Percentiles rank a stretch among this genome's conserved stretches.
These are phyloP conservation scores for Drosophila sproati DNA, from an alignment of 1,140 invertebrate species.

Conservation along the genomic window DNA sequence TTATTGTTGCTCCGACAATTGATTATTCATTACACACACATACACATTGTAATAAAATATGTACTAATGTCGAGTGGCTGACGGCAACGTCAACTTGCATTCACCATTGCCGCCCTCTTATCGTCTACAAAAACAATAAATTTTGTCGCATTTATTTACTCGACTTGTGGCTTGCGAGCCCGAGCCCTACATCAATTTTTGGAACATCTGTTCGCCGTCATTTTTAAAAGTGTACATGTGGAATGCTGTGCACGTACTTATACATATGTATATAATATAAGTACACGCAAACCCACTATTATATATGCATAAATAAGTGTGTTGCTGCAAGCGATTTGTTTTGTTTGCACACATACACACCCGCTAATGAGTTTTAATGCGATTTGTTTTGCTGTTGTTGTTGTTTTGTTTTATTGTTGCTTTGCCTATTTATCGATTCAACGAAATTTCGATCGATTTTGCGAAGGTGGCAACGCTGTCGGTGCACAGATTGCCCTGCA, in stretches of 20 bases:
- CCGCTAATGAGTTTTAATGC: slow-evolving; percentile 26
- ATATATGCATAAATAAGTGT: slow-evolving; percentile 29
- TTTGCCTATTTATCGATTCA: slow-evolving; percentile 37
- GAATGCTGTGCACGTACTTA: slow-evolving; percentile 44
- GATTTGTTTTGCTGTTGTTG: slow-evolving; percentile 12
- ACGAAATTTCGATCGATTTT: slow-evolving; percentile 38
- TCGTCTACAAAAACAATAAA: slow-evolving; percentile 12
- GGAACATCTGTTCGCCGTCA: slow-evolving; percentile 35
- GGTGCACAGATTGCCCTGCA: slow-evolving; percentile 12
- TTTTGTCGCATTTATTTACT: slow-evolving; percentile 34
- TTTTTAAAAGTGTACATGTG: slow-evolving; percentile 34
- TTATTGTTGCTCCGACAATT: slow-evolving; percentile 62
- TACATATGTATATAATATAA: neutral
- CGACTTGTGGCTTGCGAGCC: slow-evolving; percentile 26
- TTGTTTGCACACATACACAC: slow-evolving; percentile 1
- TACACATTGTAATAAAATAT: slow-evolving; percentile 3
- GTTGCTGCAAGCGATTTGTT: slow-evolving; percentile 22
- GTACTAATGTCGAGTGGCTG: neutral
- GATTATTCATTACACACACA: slow-evolving; percentile 70
- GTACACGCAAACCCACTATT: slow-evolving; percentile 24
- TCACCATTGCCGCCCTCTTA: slow-evolving; percentile 25
- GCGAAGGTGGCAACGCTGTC: slow-evolving; percentile 38
- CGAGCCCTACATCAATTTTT: slow-evolving; percentile 10
- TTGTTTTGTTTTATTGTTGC: slow-evolving; percentile 12
- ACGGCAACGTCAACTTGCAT: slow-evolving; percentile 15